These are phyloP conservation scores for Centropyge bicolor DNA, from an alignment of 2,797 vertebrate genomes.

Conservation along the genomic window DNA sequence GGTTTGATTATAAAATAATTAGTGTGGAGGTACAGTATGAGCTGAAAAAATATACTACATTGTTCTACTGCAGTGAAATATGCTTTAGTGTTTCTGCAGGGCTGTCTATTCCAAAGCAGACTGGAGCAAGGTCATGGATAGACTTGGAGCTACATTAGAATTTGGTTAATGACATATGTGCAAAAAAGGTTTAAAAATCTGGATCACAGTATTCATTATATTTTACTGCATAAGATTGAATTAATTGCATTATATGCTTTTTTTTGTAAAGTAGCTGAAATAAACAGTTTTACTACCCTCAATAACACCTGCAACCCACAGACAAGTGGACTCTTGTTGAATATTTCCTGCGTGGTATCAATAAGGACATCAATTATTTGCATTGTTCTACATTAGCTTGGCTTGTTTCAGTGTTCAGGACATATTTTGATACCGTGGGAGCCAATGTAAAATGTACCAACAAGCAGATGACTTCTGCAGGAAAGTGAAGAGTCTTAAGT, in stretches of 20 bases:
- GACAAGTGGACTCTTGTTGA: not conserved
- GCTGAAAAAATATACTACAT: not conserved
- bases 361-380: not conserved
- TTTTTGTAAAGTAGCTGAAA: not conserved
- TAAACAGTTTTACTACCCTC: not conserved
- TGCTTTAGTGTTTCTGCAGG: not conserved
- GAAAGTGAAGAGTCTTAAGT: constrained; percentile 1
- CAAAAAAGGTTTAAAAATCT: not conserved
- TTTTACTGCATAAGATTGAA: not conserved
- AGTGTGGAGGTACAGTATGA: not conserved
- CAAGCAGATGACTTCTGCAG: not conserved
- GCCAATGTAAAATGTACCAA: not conserved
- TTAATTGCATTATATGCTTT: not conserved
- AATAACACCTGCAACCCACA: not conserved
- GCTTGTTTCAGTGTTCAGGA: too few species aligned
- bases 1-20: constrained; percentile 5
- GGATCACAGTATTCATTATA: not conserved
- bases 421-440: not conserved
- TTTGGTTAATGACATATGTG: not conserved
- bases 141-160: not conserved
- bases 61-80: constrained; percentile 2
- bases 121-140: not conserved
- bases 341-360: constrained; percentile 3
- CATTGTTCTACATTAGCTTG: not conserved
- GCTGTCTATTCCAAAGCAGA: not conserved